These are phyloP conservation scores for Chrysochloris asiatica DNA, from an alignment of 2,113 vertebrate genomes.

Conservation along the genomic window DNA sequence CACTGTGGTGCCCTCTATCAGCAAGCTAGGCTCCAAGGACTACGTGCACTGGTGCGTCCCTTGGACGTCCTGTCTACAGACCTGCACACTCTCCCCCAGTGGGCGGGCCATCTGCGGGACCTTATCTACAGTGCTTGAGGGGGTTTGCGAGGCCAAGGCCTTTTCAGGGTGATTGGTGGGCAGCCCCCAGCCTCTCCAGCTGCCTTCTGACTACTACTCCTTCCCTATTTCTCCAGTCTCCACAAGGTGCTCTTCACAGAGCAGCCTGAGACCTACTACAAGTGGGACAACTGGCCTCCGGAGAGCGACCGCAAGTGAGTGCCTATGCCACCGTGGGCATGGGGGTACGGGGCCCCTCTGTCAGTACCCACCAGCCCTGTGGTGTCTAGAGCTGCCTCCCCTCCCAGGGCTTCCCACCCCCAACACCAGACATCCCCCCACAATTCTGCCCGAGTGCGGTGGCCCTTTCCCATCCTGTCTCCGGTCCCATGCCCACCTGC, in stretches of 20 bases:
- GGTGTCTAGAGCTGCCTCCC: background rate
- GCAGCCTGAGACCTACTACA: constrained; percentile 99
- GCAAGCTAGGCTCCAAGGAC: constrained; percentile 95
- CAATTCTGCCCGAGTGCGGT: background rate
- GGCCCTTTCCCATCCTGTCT: too few relatives aligned
- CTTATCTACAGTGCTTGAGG: too few relatives aligned
- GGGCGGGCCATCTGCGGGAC: too few relatives aligned
- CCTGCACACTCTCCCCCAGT: too few relatives aligned
- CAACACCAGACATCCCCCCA: accelerated
- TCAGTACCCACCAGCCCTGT: too few relatives aligned
- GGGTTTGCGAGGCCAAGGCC: too few relatives aligned
- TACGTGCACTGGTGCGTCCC: constrained; percentile 94
- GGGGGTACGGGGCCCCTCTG: background rate
- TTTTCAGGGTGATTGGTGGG: background rate
- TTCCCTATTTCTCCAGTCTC: constrained; percentile 89
- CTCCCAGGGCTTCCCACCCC: background rate
- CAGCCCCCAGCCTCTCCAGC: background rate
- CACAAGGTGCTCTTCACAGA: constrained; percentile 99
- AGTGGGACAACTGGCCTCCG: constrained; percentile 99
- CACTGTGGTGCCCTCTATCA: constrained; percentile 95
- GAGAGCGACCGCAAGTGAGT: constrained; percentile 99
- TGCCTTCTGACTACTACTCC: background rate
- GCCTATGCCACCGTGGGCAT: accelerated
- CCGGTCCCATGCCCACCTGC: too few relatives aligned
- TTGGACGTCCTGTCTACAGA: too few relatives aligned